A percentile compares a stretch with the other conserved stretches of the same genome.
Conservation (phyloP, 2,113 vertebrate species). For the Casuarius casuarius region DNA sequence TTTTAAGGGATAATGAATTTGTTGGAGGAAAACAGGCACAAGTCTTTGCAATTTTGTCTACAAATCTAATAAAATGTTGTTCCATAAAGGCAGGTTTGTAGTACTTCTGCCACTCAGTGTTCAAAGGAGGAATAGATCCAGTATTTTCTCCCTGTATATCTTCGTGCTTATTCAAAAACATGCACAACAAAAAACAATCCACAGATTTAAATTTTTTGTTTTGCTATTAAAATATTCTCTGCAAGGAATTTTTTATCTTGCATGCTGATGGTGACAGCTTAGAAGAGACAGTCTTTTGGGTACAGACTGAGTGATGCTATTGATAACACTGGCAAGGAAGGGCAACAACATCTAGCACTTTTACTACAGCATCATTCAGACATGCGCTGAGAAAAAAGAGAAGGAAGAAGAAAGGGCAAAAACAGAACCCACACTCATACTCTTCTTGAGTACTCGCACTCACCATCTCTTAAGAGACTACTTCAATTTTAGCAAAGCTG, state of each 20-base stretch:
- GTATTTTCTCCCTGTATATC: background rate
- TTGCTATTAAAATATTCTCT: background rate
- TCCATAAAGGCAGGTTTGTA: background rate
- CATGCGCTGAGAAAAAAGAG: background rate
- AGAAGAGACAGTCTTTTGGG: background rate
- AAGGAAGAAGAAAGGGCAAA: background rate
- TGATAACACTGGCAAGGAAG: background rate
- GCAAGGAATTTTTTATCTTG: background rate
- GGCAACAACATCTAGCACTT: background rate
- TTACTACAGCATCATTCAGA: fast-evolving
- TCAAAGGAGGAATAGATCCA: slow-evolving; percentile 8
- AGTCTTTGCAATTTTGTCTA: background rate
- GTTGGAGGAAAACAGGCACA: background rate
- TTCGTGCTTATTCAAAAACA: background rate
- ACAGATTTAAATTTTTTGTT: background rate
- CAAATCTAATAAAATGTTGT: background rate
- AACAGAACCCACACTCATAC: background rate
- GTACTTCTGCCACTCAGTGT: slow-evolving; percentile 52
- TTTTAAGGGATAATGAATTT: background rate
- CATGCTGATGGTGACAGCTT: background rate
- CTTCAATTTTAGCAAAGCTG: background rate
- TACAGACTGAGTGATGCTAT: background rate
- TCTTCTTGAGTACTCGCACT: background rate
- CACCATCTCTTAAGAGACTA: background rate
- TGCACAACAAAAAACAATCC: background rate